Conservation (phyloP, 2,888 invertebrate species). For the Lamellibrachia columna region DNA sequence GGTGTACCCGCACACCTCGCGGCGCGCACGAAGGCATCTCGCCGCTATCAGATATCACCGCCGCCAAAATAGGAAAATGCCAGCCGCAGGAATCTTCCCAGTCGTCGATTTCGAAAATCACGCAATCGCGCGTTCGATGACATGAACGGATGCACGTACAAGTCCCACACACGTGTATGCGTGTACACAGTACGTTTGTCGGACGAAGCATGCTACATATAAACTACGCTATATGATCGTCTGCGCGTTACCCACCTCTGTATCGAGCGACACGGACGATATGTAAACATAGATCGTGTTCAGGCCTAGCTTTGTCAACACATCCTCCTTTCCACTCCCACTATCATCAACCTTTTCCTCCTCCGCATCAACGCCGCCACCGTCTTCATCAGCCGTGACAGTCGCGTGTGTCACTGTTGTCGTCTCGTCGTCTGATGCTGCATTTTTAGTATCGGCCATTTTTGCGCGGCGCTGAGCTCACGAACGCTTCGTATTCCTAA, state of each 20-base stretch:
- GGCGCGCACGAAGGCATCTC: background rate
- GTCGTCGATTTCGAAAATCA: background rate
- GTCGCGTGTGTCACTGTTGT: background rate
- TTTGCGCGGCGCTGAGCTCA: background rate
- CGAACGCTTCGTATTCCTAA: background rate
- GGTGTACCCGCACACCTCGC: background rate
- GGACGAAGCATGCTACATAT: background rate
- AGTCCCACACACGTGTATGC: background rate
- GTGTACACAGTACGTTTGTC: background rate
- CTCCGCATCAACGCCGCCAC: background rate
- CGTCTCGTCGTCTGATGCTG: background rate
- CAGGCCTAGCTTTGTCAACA: background rate
- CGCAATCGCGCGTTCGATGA: background rate
- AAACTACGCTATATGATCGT: background rate
- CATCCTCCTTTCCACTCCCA: background rate
- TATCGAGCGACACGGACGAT: background rate
- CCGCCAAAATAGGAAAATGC: slow-evolving; percentile 2
- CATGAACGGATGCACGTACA: background rate
- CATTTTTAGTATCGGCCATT: background rate
- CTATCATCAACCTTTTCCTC: background rate
- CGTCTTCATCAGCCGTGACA: background rate
- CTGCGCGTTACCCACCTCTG: background rate
- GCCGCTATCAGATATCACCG: background rate
- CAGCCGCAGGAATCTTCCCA: background rate
- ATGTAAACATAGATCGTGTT: slow-evolving; percentile 1